Evolutionary conservation across 2,888 invertebrate genomes (phyloP).

Genomic region (Steinernema carpocapsae): DNA sequence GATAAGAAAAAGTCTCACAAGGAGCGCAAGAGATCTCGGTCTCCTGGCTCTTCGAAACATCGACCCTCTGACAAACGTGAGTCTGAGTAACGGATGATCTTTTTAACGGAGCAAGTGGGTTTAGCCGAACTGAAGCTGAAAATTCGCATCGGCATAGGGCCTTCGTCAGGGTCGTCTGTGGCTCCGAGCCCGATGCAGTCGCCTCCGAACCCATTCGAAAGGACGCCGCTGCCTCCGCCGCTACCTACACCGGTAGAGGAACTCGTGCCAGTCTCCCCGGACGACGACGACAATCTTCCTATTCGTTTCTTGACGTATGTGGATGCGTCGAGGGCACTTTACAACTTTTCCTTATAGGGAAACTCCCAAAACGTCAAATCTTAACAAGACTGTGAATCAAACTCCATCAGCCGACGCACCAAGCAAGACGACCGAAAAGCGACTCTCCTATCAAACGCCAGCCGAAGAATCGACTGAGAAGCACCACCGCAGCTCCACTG

Average conservation of each 20-base stretch:
- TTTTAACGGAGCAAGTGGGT: neutral
- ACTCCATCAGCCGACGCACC: no score
- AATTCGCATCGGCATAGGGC: constrained; percentile 9
- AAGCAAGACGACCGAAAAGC: no score
- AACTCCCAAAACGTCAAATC: neutral
- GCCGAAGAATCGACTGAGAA: no score
- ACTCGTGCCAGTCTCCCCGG: constrained; percentile 2
- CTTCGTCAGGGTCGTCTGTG: constrained; percentile 12
- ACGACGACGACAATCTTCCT: neutral
- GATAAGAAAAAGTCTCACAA: constrained; percentile 22
- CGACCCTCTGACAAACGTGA: neutral
- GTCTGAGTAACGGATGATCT: neutral
- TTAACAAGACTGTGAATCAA: no score
- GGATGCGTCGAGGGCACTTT: neutral
- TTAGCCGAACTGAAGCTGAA: constrained; percentile 22
- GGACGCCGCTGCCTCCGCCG: neutral
- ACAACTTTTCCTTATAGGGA: neutral
- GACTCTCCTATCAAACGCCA: no score
- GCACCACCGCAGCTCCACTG: no score
- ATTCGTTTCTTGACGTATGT: constrained; percentile 17
- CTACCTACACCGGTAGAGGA: neutral
- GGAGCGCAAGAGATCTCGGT: constrained; percentile 20
- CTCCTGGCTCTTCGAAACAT: constrained; percentile 8
- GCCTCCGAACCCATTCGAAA: constrained; percentile 3
- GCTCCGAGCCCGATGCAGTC: constrained; percentile 23